Evolutionary conservation across 2,888 invertebrate genomes (phyloP), one percentile per base, ranked within the genome.

Genomic region (Pecten maximus): DNA sequence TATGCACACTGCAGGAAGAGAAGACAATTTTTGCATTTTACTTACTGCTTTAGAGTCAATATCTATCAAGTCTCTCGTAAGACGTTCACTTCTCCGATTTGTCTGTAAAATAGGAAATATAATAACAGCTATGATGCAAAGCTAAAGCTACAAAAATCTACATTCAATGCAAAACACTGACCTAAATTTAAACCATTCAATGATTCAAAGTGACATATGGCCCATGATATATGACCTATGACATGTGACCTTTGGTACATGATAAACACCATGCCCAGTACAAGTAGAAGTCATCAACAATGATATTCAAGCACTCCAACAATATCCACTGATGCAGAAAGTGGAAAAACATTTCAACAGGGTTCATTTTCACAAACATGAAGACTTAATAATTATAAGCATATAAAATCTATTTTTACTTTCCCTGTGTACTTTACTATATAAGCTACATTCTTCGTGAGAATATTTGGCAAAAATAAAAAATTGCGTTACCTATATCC

Each of bases 11-110:
- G 60, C 60, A 74, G 74, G 74, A 74, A 28, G 74, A 74, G 74
- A 74, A 74, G 74, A 74, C 74, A 74, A 74, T 74, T 74, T 74
- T 74, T 74, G 74, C 35, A 35, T 74, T 74, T 74, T 74, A 74
- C 74, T 74, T 74, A 74, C 74, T 74, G 28, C 28, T 74, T 15
- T 74, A 74, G 74, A 74, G 74, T 74, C 74, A 74, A 74, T 74
- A 74, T 74, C 74, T 74, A 74, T 74, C 28, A 74, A 74, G 74
- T 74, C 74, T 74, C 74, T 74, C 28, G 54, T 54, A 54, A 35
- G 35, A 74, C 35, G 74, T 74, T 74, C 74, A 74, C 74, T 6
- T 74, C 74, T 74, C 74, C 74, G 74, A 74, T 74, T 74, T 74
- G 1, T 74, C 74, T 74, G 74, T 74, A 74, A 74, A 74, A 74